phyloP scores from a whole-genome alignment of 1,140 invertebrate genomes.

The Eurosta solidaginis region DNA sequence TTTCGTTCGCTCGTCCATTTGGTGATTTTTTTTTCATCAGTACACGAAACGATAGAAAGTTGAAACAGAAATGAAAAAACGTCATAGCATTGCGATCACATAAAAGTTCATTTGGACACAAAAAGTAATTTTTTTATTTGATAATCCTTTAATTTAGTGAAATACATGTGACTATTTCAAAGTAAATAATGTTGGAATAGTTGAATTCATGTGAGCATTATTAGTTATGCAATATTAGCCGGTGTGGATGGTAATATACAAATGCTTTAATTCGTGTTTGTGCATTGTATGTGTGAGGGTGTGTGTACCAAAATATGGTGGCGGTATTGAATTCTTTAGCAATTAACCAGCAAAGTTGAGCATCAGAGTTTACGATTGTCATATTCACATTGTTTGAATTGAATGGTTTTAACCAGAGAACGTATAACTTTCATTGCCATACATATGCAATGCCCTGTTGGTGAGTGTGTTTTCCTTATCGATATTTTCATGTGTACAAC shows the following conservation, averaged over 20 bases:
- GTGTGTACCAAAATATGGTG: neutral
- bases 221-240: neutral
- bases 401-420: too few relatives aligned
- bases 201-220: neutral
- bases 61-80: constrained; percentile 31
- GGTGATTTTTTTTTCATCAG: constrained; percentile 10
- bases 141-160: neutral
- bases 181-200: neutral
- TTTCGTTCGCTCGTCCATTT: neutral
- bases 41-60: constrained; percentile 19
- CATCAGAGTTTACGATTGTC: neutral
- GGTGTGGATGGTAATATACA: neutral
- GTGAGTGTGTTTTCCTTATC: neutral
- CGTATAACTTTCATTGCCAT: too few relatives aligned
- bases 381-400: neutral
- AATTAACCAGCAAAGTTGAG: neutral
- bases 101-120: neutral
- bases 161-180: neutral
- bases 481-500: neutral
- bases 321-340: neutral
- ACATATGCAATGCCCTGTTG: neutral
- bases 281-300: neutral
- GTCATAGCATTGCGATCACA: constrained; percentile 32
- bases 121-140: neutral
- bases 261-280: neutral